A percentile compares a stretch with the other conserved stretches of the same genome.
Evolutionary conservation across 2,888 invertebrate species (phyloP).

Genomic region (Ephialtes manifestator): DNA sequence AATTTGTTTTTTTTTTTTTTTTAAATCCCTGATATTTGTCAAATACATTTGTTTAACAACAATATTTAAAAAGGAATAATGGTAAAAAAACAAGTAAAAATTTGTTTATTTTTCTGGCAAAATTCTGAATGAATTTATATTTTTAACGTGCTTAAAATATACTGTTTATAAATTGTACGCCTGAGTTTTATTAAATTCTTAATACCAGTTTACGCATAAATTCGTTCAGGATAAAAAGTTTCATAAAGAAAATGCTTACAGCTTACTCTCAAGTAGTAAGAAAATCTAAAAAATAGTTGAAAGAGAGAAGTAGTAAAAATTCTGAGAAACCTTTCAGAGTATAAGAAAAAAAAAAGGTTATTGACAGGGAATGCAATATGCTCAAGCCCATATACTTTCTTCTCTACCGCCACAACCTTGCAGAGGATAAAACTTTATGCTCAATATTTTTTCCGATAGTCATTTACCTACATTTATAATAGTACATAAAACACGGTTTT

Average conservation of each 20-base stretch:
- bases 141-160: too few relatives aligned
- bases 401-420: neutral
- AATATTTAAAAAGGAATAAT: neutral
- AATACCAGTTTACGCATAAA: too few relatives aligned
- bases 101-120: neutral
- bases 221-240: too few relatives aligned
- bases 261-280: too few relatives aligned
- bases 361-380: neutral
- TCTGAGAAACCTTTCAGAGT: neutral
- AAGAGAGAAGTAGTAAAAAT: too few relatives aligned
- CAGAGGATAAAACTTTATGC: conserved; percentile 50
- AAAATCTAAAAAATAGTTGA: too few relatives aligned
- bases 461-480: conserved; percentile 26
- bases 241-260: too few relatives aligned
- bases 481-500: neutral
- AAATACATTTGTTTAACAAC: neutral
- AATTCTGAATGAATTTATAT: neutral
- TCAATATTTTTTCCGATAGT: conserved; percentile 54
- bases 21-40: too few relatives aligned
- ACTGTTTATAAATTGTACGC: too few relatives aligned
- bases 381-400: neutral
- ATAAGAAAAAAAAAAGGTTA: neutral
- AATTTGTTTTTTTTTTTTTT: too few relatives aligned
- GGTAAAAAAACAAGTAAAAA: too few relatives aligned
- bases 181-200: too few relatives aligned